These are phyloP conservation scores for Ambastaia sidthimunki DNA, from an alignment of 2,797 vertebrate species.

Conservation along the genomic window DNA sequence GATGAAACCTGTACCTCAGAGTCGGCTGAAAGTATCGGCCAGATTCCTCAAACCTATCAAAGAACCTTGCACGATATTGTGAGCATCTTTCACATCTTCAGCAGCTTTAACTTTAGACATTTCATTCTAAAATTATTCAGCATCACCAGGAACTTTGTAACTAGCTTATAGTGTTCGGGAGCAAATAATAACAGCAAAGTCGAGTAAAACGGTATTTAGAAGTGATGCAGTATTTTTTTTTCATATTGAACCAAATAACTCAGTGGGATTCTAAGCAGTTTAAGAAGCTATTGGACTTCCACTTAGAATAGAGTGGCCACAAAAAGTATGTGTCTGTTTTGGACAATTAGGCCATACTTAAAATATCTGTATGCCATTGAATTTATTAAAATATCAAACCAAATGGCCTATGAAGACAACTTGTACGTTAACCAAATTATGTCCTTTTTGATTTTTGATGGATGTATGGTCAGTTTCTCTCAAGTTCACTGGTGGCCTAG, in stretches of 20 bases:
- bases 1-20: conserved; percentile 87
- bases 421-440: no score
- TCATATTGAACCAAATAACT: conserved; percentile 8
- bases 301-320: no score
- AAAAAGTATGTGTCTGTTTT: no score
- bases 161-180: neutral
- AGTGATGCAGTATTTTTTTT: no score
- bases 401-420: no score
- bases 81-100: conserved; percentile 67
- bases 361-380: no score
- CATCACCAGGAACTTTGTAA: neutral
- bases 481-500: no score
- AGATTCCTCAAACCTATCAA: conserved; percentile 90
- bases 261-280: neutral
- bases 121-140: neutral
- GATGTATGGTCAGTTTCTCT: no score
- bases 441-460: no score
- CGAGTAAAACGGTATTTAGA: neutral
- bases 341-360: no score
- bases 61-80: conserved; percentile 95
- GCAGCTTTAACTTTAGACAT: neutral
- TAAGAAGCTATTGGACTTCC: neutral
- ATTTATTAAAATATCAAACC: no score
- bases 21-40: conserved; percentile 87
- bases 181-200: neutral